Evolutionary conservation across 2,113 vertebrate genomes (phyloP).

Genomic region (Dromas ardeola): DNA sequence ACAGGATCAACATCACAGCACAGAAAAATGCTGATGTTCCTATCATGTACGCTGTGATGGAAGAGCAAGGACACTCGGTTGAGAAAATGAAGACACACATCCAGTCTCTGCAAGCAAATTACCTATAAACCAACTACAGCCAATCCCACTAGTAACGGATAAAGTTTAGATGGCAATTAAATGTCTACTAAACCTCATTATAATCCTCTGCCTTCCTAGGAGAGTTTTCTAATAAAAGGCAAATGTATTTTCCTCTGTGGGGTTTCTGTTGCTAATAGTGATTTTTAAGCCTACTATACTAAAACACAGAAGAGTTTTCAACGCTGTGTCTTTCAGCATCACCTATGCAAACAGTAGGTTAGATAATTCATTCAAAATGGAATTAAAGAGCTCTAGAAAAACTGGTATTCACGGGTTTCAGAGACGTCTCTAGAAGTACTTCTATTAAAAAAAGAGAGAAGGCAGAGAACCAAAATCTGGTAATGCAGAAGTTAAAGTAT

Average conservation of each 20-base stretch:
- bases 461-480: neutral
- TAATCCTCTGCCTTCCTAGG: neutral
- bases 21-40: neutral
- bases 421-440: neutral
- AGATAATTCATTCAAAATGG: neutral
- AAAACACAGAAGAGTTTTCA: neutral
- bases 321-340: neutral
- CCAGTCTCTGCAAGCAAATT: neutral
- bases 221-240: neutral
- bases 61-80: accelerated
- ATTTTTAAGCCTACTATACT: neutral
- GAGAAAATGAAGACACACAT: neutral
- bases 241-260: neutral
- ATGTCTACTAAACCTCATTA: neutral
- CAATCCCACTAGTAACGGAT: neutral
- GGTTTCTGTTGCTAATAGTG: neutral
- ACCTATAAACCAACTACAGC: neutral
- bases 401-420: neutral
- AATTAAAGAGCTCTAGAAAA: neutral
- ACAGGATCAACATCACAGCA: neutral
- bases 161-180: neutral
- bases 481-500: neutral
- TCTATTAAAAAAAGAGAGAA: neutral
- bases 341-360: neutral
- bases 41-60: neutral